Evolutionary conservation across 2,797 vertebrate genomes (phyloP), one percentile per base, ranked within the genome.

Genomic region (Nannoperca australis): DNA sequence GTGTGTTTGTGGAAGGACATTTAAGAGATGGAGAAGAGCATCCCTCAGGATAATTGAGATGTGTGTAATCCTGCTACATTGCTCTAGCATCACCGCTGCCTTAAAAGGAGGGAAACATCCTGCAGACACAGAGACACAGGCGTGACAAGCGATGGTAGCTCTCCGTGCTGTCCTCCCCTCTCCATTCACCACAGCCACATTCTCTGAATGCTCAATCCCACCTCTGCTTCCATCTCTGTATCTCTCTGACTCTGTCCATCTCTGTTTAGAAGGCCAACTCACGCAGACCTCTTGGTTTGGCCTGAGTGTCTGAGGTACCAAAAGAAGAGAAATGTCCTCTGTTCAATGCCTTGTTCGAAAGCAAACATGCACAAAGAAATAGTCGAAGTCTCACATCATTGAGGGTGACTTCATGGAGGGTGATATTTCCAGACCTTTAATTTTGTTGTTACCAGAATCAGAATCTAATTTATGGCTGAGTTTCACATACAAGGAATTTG

Each of bases 61-160:
- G 30, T 73, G 54, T 65, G 54, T 81, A 85, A 85, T 89, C 79
- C 61, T 76, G 69, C 71, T 85, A 59, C 84, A 81, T 86, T 78
- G 75, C 64, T 78, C 61, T 67, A 88, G 83, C 81, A 88, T 87
- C 72, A 55, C 59, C 38, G 66, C 84, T 92, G 90, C 94, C 94
- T 92, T 95, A 94, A 94, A 95, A 94, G 93, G 94, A 90, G 76
- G 89, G 80, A 85, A 88, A 89, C 81, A 82, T 89, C 85, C 83
- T 73, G 68, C 61, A 68, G 62, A 80, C 79, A 36, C 69, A 65
- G 77, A 85, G 73, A 80, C 76, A 67, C 82, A 85, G 78, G 79
- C 76, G 36, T 88, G 92, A 91, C 77, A 87, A 81, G 82, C 81
- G 78, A 82, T 78, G 81, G 68, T 55, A 70, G 82, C 79, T 74